Conservation (phyloP, 2,797 vertebrate species). For the Tiaroga cobitis region DNA sequence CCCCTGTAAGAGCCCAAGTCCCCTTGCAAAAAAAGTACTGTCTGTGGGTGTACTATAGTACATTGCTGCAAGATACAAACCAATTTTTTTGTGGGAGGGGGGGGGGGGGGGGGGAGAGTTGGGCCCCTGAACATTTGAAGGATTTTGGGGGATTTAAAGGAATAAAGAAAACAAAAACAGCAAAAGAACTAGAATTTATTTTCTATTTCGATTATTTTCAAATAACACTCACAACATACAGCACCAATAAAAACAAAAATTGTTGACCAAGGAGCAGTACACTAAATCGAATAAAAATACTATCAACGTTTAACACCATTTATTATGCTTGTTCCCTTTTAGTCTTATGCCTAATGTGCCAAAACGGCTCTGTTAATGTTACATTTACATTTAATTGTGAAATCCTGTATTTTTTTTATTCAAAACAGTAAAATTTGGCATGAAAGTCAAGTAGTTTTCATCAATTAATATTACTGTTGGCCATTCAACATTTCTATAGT, state of each 20-base stretch:
- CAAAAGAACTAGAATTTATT: not conserved
- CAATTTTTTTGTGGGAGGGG: too few relatives aligned
- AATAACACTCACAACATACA: not conserved
- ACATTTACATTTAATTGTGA: not conserved
- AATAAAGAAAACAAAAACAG: not conserved
- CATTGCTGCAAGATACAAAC: not conserved
- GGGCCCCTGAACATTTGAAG: not conserved
- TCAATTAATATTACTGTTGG: not conserved
- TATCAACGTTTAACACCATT: not conserved
- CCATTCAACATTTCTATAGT: not conserved
- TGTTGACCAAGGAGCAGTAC: too few relatives aligned
- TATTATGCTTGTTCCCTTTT: not conserved
- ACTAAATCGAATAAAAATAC: too few relatives aligned
- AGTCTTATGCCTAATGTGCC: not conserved
- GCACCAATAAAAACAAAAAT: too few relatives aligned
- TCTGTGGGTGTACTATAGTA: not conserved
- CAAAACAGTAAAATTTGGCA: not conserved
- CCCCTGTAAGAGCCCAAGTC: not conserved
- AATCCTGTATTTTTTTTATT: not conserved
- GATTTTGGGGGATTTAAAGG: not conserved
- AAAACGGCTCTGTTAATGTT: not conserved
- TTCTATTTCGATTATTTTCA: not conserved
- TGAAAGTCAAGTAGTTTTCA: not conserved
- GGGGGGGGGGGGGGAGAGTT: too few relatives aligned
- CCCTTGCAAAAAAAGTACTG: not conserved